Evolutionary conservation across 2,113 vertebrate species (phyloP), one percentile per base, ranked within the genome.

Genomic region (Calyptommatus sinebrachiatus): DNA sequence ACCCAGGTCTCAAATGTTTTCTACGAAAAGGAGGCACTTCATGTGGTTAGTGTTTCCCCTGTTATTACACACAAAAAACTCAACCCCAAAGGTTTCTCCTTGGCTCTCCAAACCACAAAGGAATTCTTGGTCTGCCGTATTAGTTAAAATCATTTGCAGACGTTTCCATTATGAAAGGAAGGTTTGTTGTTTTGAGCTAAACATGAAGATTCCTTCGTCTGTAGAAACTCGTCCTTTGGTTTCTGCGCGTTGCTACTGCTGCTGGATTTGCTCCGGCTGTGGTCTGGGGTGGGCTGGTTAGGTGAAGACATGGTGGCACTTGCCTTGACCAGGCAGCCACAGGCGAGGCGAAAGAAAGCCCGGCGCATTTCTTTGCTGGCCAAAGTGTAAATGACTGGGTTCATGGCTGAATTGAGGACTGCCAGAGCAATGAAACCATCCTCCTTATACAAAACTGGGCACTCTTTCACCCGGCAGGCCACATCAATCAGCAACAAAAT

Each of bases 361-460:
- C 96, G 91, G 5, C 98, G 95, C 97, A 99, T 99, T 91, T 99
- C 98, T 70, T 96, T 97, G 89, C 98, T 99, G 75, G 98, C 97
- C 91, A 99, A 92, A 0, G 97, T 99, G 90, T 99, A 99, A 89
- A 99, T 99, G 75, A 99, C 57, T 0, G 98, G 98, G 83, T 99
- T 99, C 96, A 99, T 96, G 75, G 97, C 98, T 0, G 98, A 99
- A 91, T 99, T 99, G 83, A 99, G 94, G 79, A 98, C 95, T 0
- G 98, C 98, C 85, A 98, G 80, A 3, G 91, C 93, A 41, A 99
- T 96, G 88, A 99, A 99, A 96, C 97, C 98, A 73, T 97, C 90
- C 0, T 95, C 96, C 79, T 95, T 91, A 87, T 96, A 97, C 18
- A 99, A 92, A 82, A 99, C 66, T 0, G 90, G 60, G 14, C 95